Evolutionary conservation across 2,797 vertebrate genomes (phyloP).

Genomic region (Todus mexicanus): DNA sequence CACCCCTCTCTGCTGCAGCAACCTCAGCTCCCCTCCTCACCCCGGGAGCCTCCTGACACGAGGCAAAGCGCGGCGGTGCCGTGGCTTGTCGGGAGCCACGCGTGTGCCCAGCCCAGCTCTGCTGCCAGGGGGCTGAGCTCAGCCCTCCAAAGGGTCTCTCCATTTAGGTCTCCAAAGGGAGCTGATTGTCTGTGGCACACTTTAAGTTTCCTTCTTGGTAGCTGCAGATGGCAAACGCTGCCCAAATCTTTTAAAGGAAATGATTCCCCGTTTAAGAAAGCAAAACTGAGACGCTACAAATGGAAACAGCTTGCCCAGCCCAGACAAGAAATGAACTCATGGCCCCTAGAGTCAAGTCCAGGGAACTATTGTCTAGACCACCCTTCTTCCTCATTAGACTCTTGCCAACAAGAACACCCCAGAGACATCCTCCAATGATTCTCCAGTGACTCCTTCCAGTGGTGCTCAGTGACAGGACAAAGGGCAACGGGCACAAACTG

Average conservation of each 20-base stretch:
- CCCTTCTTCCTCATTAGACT: background rate
- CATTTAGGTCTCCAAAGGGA: background rate
- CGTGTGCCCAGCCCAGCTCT: background rate
- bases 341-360: background rate
- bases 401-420: background rate
- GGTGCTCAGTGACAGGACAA: background rate
- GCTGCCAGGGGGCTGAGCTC: background rate
- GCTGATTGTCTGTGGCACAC: fast-evolving
- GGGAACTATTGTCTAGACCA: background rate
- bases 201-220: background rate
- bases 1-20: background rate
- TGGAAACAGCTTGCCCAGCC: background rate
- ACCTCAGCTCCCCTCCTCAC: background rate
- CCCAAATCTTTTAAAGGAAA: background rate
- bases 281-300: background rate
- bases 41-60: background rate
- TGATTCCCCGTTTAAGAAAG: background rate
- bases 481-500: background rate
- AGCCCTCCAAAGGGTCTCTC: background rate
- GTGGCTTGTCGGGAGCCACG: background rate
- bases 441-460: background rate
- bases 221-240: background rate
- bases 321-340: background rate
- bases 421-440: background rate
- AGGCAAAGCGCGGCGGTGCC: background rate